Evolutionary conservation across 2,113 vertebrate genomes (phyloP).

Genomic region (Zeus faber): DNA sequence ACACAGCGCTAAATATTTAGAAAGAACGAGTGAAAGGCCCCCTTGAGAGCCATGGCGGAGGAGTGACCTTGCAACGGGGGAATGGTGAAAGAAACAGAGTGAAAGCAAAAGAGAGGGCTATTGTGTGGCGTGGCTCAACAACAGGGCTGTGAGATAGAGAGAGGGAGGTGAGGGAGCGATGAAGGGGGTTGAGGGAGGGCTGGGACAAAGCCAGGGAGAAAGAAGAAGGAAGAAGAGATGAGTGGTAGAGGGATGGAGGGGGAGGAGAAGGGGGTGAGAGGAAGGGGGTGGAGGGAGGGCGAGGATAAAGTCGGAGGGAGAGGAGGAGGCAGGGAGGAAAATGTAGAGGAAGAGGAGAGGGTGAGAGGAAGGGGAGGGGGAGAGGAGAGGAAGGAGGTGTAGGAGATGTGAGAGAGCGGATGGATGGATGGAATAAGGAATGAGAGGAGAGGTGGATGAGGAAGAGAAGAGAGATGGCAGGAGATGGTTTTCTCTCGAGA

Average conservation of each 20-base stretch:
- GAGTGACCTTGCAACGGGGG: slow-evolving; percentile 52
- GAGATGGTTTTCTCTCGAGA: no score
- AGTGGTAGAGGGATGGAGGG: not conserved
- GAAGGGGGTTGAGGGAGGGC: not conserved
- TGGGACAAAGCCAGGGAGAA: not conserved
- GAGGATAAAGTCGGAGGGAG: not conserved
- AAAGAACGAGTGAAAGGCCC: slow-evolving; percentile 54
- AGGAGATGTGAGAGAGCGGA: no score
- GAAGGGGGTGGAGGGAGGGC: not conserved
- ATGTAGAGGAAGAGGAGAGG: no score
- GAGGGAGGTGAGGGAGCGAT: slow-evolving; percentile 10
- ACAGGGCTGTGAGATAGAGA: slow-evolving; percentile 16
- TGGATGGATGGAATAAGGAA: no score
- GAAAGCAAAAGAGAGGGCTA: slow-evolving; percentile 3
- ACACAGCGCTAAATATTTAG: slow-evolving; percentile 63
- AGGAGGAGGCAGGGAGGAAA: no score
- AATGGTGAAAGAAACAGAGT: slow-evolving; percentile 20
- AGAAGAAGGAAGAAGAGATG: not conserved
- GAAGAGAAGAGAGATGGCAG: no score
- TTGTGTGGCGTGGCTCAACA: not conserved
- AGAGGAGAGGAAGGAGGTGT: no score
- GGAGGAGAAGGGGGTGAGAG: not conserved
- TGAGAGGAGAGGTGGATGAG: no score
- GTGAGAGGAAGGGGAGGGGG: no score
- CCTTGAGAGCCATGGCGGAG: slow-evolving; percentile 52